These are phyloP conservation scores for Nyctereutes procyonoides DNA, from an alignment of 2,113 vertebrate species.

Conservation along the genomic window DNA sequence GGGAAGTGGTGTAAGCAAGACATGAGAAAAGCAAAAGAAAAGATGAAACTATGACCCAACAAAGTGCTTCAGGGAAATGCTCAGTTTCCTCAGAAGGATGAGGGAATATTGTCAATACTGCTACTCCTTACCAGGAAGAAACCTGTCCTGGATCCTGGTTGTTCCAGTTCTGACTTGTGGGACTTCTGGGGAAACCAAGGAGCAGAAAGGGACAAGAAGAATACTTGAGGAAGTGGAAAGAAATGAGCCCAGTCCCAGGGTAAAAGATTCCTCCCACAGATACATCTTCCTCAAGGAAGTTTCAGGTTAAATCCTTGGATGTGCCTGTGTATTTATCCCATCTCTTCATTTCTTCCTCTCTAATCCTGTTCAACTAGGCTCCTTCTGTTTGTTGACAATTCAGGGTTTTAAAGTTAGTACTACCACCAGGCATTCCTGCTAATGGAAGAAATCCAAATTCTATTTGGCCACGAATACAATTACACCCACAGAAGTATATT, in stretches of 20 bases:
- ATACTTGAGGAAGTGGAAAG: background rate
- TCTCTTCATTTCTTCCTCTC: constrained; percentile 52
- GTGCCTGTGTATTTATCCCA: background rate
- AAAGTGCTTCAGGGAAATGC: background rate
- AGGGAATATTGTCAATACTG: background rate
- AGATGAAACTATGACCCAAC: background rate
- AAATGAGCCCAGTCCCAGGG: background rate
- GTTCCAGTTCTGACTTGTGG: background rate
- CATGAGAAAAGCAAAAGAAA: background rate
- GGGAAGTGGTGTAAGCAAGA: background rate
- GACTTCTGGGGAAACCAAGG: background rate
- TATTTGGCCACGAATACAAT: constrained; percentile 80
- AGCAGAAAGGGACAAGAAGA: background rate
- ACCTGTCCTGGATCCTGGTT: background rate
- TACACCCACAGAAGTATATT: constrained; percentile 83
- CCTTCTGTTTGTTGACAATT: constrained; percentile 82
- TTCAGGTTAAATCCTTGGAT: constrained; percentile 29
- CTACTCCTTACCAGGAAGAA: background rate
- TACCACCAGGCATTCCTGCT: constrained; percentile 81
- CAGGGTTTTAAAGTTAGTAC: constrained; percentile 80
- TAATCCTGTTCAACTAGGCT: constrained; percentile 62
- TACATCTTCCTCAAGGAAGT: background rate
- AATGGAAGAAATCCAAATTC: constrained; percentile 81
- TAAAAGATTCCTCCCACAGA: background rate
- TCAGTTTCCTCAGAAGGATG: background rate